Evolutionary conservation across 2,888 invertebrate species (phyloP), one percentile per base, ranked within the genome.

Genomic region (Zelleria hepariella): DNA sequence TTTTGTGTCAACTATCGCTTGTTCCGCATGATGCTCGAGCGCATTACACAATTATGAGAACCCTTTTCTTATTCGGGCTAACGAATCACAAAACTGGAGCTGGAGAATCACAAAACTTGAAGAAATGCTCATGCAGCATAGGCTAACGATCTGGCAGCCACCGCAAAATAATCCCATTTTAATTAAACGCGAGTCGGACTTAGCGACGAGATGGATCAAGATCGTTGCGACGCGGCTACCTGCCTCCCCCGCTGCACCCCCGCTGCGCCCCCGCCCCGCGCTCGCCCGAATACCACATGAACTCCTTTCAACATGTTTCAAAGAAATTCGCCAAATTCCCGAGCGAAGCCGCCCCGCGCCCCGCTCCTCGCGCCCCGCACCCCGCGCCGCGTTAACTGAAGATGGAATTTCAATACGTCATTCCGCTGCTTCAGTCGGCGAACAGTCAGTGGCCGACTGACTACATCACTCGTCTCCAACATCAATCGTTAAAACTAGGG

Each of bases 131-230:
- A 32, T 7, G 32, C 32, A 7, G 32, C 5, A 7, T 32, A 32
- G 7, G 32, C 7, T 2, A 3, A 47, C 55, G 48, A 54, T 52
- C 54, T 67, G 69, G 63, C 67, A 73, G 75, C 73, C 72, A 69
- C 74, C 76, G 72, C 70, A 66, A 76, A 71, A 77, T 83, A 80
- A 83, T 83, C 80, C 77, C 71, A 75, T 77, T 82, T 82, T 83
- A 83, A 83, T 83, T 83, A 82, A 80, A 81, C 69, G 67, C 67
- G 70, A 67, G 70, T 74, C 69, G 72, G 72, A 74, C 77, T 74
- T 70, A 71, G 73, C 72, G 70, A 66, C 68, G 66, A 73, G 78
- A 80, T 82, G 81, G 80, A 81, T 80, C 77, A 74, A 75, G 74
- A 74, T 69, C 67, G 71, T 71, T 71, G 70, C 67, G 56, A 42